These are phyloP conservation scores for Pantherophis vulpinus DNA, from an alignment of 2,797 vertebrate species.

Conservation along the genomic window DNA sequence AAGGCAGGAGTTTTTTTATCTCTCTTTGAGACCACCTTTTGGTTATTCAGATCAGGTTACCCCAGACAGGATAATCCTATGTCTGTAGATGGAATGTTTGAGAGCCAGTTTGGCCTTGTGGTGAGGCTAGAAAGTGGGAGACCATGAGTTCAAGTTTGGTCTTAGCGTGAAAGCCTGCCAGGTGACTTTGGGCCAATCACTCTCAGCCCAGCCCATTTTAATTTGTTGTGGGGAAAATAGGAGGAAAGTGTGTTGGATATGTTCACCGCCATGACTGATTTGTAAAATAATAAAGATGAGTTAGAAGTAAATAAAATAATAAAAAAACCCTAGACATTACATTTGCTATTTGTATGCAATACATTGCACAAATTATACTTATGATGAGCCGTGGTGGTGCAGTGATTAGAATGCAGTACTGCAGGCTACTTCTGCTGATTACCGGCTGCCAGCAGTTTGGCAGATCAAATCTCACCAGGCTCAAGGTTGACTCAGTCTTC, in stretches of 20 bases:
- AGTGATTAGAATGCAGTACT: too few relatives aligned
- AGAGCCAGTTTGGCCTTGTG: background rate
- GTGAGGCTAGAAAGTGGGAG: background rate
- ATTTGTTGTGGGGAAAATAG: background rate
- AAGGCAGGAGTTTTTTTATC: background rate
- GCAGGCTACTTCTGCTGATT: too few relatives aligned
- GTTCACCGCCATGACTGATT: background rate
- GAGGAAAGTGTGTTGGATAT: background rate
- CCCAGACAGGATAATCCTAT: background rate
- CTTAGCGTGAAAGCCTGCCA: background rate
- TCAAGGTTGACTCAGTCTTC: too few relatives aligned
- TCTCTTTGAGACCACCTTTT: background rate
- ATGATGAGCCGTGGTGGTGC: too few relatives aligned
- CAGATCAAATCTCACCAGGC: too few relatives aligned
- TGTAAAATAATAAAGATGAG: background rate
- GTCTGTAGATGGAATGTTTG: background rate
- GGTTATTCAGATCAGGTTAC: background rate
- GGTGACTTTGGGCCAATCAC: background rate
- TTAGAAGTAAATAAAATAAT: background rate
- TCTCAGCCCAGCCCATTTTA: background rate
- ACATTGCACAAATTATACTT: background rate
- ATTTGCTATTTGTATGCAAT: background rate
- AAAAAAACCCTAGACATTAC: background rate
- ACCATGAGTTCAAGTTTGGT: background rate
- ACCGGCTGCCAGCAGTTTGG: too few relatives aligned